A percentile compares a stretch with the other conserved stretches of the same genome.
Conservation (phyloP, 1,140 invertebrate species). For the Elysia chlorotica region DNA sequence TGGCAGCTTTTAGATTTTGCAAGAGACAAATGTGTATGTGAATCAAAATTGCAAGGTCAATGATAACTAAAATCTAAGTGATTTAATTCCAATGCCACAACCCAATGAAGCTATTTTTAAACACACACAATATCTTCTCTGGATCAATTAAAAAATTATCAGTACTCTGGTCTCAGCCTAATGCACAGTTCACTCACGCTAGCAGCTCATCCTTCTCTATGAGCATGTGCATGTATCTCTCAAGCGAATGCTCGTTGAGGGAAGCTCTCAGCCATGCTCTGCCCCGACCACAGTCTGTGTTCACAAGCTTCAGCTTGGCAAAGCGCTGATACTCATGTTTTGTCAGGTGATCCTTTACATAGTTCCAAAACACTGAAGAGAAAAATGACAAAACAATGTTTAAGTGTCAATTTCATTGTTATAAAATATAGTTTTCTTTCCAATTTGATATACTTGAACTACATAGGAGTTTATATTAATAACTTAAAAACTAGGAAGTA, state of each 20-base stretch:
- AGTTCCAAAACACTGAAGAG: constrained; percentile 60
- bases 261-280: constrained; percentile 82
- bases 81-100: not conserved
- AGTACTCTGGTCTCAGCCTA: no score
- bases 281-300: constrained; percentile 80
- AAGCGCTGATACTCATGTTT: constrained; percentile 87
- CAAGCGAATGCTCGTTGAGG: constrained; percentile 86
- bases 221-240: constrained; percentile 80
- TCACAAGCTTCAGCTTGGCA: constrained; percentile 77
- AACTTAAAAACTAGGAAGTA: no score
- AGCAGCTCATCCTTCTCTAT: constrained; percentile 71
- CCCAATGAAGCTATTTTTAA: not conserved
- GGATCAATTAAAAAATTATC: not conserved
- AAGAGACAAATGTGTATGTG: no score
- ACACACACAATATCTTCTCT: not conserved
- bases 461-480: constrained; percentile 1
- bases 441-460: no score
- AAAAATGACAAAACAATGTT: no score
- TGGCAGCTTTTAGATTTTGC: no score
- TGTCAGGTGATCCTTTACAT: constrained; percentile 71
- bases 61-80: not conserved
- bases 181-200: constrained; percentile 47
- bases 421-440: no score
- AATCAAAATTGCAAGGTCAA: no score
- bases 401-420: no score